Evolutionary conservation across 2,797 vertebrate genomes (phyloP), one percentile per base, ranked within the genome.

Genomic region (Cottoperca gobio): DNA sequence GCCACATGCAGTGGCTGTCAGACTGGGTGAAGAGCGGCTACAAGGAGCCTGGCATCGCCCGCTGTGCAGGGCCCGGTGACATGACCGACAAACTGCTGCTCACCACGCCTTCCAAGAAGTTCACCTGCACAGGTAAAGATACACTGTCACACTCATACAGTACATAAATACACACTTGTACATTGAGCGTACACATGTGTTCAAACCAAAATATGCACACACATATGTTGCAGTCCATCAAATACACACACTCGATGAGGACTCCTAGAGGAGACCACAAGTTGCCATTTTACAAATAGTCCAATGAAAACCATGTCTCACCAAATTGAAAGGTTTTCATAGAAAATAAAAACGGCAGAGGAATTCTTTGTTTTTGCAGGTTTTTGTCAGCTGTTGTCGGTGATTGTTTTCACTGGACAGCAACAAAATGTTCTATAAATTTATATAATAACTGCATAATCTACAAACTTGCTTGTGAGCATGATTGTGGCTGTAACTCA

Each of bases 11-110:
- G 91, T 99, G 98, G 98, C 89, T 99, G 2, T 99, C 98, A 5
- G 98, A 99, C 79, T 99, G 98, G 98, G 98, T 99, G 40, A 99
- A 99, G 91, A 98, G 97, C 0, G 97, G 98, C 62, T 99, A 99
- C 89, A 99, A 99, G 86, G 98, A 99, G 75, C 98, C 98, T 0
- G 98, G 98, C 66, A 99, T 99, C 24, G 98, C 98, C 45, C 96
- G 98, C 37, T 99, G 98, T 35, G 90, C 96, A 1, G 97, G 97
- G 35, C 98, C 98, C 0, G 96, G 97, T 37, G 98, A 99, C 88
- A 98, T 99, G 98, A 96, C 96, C 0, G 98, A 99, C 90, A 99
- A 99, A 85, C 94, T 99, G 33, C 94, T 99, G 85, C 96, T 99
- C 79, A 99, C 98, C 57, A 99, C 97, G 6, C 98, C 98, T 0